These are phyloP conservation scores for Drosophila quadrilineata DNA, from an alignment of 1,140 invertebrate genomes.

Conservation along the genomic window DNA sequence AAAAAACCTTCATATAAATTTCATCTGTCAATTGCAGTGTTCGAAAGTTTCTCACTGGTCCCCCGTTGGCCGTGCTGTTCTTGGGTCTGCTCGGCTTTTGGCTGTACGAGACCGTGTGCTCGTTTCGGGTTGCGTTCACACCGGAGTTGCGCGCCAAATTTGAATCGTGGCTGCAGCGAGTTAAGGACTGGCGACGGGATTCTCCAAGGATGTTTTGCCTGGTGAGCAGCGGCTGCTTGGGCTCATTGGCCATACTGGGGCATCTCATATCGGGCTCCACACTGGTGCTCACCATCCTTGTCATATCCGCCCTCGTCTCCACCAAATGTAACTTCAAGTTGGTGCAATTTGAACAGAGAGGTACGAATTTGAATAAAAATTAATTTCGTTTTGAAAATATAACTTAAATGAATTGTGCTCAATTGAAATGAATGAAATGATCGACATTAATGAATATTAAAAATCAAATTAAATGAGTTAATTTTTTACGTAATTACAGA, in stretches of 20 bases:
- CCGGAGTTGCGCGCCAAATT: constrained; percentile 58
- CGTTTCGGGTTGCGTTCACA: constrained; percentile 61
- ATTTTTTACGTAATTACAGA: constrained; percentile 39
- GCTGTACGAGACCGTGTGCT: constrained; percentile 73
- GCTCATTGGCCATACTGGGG: constrained; percentile 60
- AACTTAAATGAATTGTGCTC: no score
- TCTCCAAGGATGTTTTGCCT: constrained; percentile 68
- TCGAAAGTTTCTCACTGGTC: no score
- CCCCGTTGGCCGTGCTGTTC: constrained; percentile 66
- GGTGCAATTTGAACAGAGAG: constrained; percentile 61
- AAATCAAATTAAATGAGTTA: not conserved
- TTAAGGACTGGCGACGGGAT: constrained; percentile 38
- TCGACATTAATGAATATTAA: not conserved
- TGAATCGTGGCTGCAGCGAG: constrained; percentile 37
- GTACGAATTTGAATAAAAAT: no score
- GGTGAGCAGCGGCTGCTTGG: constrained; percentile 51
- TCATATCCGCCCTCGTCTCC: constrained; percentile 62
- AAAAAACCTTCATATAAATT: no score
- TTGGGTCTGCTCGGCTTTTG: constrained; percentile 62
- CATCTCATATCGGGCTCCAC: constrained; percentile 71
- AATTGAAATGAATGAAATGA: no score
- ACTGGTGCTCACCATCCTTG: constrained; percentile 54
- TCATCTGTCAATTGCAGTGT: constrained; percentile 52
- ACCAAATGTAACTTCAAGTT: constrained; percentile 71
- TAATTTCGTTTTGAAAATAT: no score